These are phyloP conservation scores for Typhlichthys subterraneus DNA, from an alignment of 2,797 vertebrate species.

Conservation along the genomic window DNA sequence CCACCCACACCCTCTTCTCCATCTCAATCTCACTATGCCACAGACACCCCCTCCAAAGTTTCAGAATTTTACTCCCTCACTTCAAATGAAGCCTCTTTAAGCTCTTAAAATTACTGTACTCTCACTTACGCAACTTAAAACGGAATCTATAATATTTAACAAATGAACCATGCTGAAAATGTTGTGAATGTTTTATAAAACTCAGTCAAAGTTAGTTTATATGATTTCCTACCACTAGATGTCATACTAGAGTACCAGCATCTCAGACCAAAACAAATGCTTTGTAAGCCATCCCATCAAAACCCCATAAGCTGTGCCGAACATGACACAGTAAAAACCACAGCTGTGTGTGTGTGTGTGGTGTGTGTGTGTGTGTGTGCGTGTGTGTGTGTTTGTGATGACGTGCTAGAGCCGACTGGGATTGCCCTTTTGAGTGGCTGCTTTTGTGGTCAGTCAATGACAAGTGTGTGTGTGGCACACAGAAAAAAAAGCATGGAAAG, in stretches of 20 bases:
- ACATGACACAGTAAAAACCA: too few species aligned
- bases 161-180: too few species aligned
- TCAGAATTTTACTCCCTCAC: slow-evolving; percentile 24
- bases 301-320: too few species aligned
- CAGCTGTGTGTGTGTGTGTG: background rate
- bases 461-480: slow-evolving; percentile 42
- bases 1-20: slow-evolving; percentile 18
- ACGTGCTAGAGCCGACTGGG: slow-evolving; percentile 10
- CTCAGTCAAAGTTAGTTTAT: too few species aligned
- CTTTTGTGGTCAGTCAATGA: slow-evolving; percentile 52
- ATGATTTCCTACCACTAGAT: too few species aligned
- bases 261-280: too few species aligned
- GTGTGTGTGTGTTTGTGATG: slow-evolving; percentile 26
- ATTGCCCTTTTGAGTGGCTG: slow-evolving; percentile 48
- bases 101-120: too few species aligned
- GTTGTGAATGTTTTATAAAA: too few species aligned
- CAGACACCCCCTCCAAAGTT: slow-evolving; percentile 11
- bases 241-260: too few species aligned
- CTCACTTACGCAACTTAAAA: too few species aligned
- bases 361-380: slow-evolving; percentile 30
- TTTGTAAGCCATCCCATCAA: too few species aligned
- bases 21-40: slow-evolving; percentile 14
- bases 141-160: too few species aligned
- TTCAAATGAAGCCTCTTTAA: slow-evolving; percentile 31
- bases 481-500: slow-evolving; percentile 23